Evolutionary conservation across 2,888 invertebrate species (phyloP).

Genomic region (Rhabditoides inermis): DNA sequence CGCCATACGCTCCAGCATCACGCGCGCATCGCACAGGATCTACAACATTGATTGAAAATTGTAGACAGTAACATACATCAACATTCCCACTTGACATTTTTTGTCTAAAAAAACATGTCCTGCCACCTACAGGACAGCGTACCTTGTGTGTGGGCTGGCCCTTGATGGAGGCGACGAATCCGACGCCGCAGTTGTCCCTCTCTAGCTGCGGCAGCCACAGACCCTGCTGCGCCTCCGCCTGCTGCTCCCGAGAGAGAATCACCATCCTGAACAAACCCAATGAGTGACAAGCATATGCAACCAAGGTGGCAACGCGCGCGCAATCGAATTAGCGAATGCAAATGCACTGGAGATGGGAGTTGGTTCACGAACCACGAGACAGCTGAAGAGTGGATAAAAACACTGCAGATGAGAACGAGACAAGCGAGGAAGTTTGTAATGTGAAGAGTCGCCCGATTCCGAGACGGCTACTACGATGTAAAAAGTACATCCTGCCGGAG

Average conservation of each 20-base stretch:
- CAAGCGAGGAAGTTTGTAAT: too few species aligned
- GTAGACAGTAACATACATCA: not conserved
- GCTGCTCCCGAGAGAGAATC: conserved; percentile 41
- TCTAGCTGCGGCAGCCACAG: conserved; percentile 91
- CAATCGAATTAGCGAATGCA: not conserved
- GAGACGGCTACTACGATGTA: too few species aligned
- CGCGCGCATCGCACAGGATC: conserved; percentile 91
- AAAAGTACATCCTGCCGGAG: too few species aligned
- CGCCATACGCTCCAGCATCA: conserved; percentile 90
- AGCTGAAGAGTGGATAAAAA: too few species aligned
- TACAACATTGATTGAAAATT: conserved; percentile 53
- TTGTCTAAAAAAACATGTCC: not conserved
- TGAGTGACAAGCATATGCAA: not conserved
- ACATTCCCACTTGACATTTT: not conserved
- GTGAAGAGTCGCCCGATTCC: too few species aligned
- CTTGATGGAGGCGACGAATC: conserved; percentile 96
- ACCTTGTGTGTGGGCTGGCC: conserved; percentile 80
- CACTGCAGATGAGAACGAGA: too few species aligned
- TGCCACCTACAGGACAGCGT: too few species aligned
- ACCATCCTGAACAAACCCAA: conserved; percentile 39
- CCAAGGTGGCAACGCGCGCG: not conserved
- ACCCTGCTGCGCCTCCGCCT: conserved; percentile 55
- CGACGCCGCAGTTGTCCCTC: conserved; percentile 95
- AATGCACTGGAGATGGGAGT: too few species aligned
- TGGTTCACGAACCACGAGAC: too few species aligned